These are phyloP conservation scores for Heliothis subflexa DNA, from an alignment of 1,140 invertebrate species.

Conservation along the genomic window DNA sequence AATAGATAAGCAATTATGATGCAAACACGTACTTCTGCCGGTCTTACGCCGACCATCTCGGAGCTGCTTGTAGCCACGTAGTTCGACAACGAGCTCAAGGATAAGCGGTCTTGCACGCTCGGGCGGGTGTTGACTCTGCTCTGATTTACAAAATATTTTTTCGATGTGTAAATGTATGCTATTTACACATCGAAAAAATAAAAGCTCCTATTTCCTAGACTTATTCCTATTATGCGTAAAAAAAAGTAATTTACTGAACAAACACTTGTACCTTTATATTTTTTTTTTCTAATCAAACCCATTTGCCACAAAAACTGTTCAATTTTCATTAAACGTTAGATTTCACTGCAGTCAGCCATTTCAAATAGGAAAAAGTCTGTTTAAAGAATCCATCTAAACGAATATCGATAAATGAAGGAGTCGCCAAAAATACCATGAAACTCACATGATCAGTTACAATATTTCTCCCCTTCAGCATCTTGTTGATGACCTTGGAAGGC, in stretches of 20 bases:
- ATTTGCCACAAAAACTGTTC: no score
- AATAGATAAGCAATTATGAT: neutral
- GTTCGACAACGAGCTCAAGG: slow-evolving; percentile 62
- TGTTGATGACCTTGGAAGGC: slow-evolving; percentile 63
- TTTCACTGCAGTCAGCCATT: no score
- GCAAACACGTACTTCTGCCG: slow-evolving; percentile 2
- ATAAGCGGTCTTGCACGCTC: slow-evolving; percentile 65
- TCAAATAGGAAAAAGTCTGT: no score
- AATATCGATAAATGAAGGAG: neutral
- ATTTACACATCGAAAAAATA: neutral
- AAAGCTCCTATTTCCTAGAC: neutral
- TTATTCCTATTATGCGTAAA: no score
- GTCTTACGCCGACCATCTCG: neutral
- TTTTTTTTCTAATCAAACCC: no score
- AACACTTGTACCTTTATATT: no score
- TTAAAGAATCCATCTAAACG: no score
- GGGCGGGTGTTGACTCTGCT: slow-evolving; percentile 59
- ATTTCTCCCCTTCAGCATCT: slow-evolving; percentile 68
- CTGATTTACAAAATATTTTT: slow-evolving; percentile 43
- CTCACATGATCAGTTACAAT: slow-evolving; percentile 66
- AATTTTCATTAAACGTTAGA: no score
- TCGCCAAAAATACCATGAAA: neutral
- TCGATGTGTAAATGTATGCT: no score
- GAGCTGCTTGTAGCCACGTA: slow-evolving; percentile 56
- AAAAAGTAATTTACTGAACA: no score